Evolutionary conservation across 2,797 vertebrate species (phyloP), one percentile per base, ranked within the genome.

Genomic region (Microctenopoma lineatum): DNA sequence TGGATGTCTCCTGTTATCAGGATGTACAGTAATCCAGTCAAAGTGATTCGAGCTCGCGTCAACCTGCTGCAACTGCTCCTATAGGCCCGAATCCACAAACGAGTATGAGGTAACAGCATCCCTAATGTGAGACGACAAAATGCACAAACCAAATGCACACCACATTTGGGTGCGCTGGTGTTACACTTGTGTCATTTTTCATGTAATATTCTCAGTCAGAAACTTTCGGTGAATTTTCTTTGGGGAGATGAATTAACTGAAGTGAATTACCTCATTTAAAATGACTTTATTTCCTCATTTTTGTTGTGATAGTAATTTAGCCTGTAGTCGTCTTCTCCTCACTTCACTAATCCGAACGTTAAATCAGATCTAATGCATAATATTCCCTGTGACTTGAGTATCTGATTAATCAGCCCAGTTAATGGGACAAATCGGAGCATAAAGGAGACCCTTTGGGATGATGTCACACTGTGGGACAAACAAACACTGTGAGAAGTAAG

Each of bases 11-110:
- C 53, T 32, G 70, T 84, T 66, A 86, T 89, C 80, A 79, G 60
- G 57, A 85, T 85, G 75, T 68, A 64, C 62, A 39, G 56, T 87
- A 90, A 91, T 92, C 89, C 84, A 72, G 84, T 87, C 87, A 86
- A 74, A 85, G 62, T 64, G 77, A 79, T 84, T 85, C 82, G 44
- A 59, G 38, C 72, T 59, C 61, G 52, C 60, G 48, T 67, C 54
- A 59, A 56, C n/a, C 27, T 18, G 42, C 59, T 56, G 71, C 55
- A 42, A 64, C 47, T 70, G 63, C 57, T 57, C 29, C 56, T 46
- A 9, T 25, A 52, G 18, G 45, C 58, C 45, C 12, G 26, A 59
- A 45, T 63, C 57, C 18, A 59, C 77, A 77, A 80, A 79, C 76
- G 66, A 32, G 47, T 18, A 12, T 56, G 34, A 50, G 54, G 59